Evolutionary conservation across 30 jellyfish, hydroid and myxozoan species (phyloP).

Genomic region (Aurelia sp.): DNA sequence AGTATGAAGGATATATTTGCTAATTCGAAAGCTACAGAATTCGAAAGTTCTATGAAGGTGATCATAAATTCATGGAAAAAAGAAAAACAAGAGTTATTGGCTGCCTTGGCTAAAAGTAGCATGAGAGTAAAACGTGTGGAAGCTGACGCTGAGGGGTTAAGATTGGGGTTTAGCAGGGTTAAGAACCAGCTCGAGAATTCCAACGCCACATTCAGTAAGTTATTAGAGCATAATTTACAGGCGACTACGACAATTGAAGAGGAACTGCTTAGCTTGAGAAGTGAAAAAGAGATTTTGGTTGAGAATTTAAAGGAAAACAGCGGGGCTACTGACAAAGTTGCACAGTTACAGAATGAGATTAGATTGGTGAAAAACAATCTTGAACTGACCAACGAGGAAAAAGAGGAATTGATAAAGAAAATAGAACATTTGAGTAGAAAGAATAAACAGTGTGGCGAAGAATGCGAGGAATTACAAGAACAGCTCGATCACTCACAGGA

Average conservation of each 20-base stretch:
- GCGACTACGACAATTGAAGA: slow-evolving; percentile 79
- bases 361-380: slow-evolving; percentile 27
- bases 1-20: slow-evolving; percentile 52
- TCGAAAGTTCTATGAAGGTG: slow-evolving; percentile 76
- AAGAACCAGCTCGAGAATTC: slow-evolving; percentile 88
- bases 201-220: slow-evolving; percentile 63
- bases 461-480: slow-evolving; percentile 95
- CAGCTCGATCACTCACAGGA: slow-evolving; percentile 96
- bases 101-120: slow-evolving; percentile 62
- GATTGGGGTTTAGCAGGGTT: slow-evolving; percentile 76
- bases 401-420: slow-evolving; percentile 71
- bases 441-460: slow-evolving; percentile 51
- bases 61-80: slow-evolving; percentile 75
- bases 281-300: slow-evolving; percentile 55
- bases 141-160: slow-evolving; percentile 75
- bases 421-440: slow-evolving; percentile 79
- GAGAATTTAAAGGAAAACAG: slow-evolving; percentile 27
- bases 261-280: slow-evolving; percentile 45
- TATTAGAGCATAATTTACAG: slow-evolving; percentile 71
- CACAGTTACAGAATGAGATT: slow-evolving; percentile 44
- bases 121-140: slow-evolving; percentile 69
- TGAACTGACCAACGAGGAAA: slow-evolving; percentile 79
- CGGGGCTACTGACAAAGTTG: slow-evolving; percentile 40
- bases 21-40: slow-evolving; percentile 51
- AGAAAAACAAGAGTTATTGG: slow-evolving; percentile 77